A percentile compares a stretch with the other conserved stretches of the same genome.
These are phyloP conservation scores for Drosophila sechellia DNA, from an alignment of 1,140 invertebrate genomes.

Conservation along the genomic window DNA sequence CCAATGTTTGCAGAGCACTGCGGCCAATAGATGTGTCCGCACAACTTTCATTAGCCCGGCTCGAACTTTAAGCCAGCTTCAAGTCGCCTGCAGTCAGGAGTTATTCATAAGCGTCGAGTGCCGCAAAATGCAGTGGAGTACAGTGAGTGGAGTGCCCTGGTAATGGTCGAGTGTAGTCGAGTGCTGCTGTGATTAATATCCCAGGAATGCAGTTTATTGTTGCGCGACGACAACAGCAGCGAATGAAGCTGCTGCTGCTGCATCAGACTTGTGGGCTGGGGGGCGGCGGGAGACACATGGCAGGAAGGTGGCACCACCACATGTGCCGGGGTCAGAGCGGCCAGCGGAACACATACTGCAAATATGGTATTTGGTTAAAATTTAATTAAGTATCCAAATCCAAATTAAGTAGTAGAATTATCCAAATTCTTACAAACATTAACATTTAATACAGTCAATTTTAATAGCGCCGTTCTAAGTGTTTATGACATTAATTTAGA, in stretches of 20 bases:
- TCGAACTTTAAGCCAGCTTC: slow-evolving; percentile 33
- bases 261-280: background rate
- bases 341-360: slow-evolving; percentile 12
- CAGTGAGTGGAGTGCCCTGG: slow-evolving; percentile 9
- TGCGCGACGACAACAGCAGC: slow-evolving; percentile 44
- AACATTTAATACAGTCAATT: no score
- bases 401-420: no score
- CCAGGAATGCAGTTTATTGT: slow-evolving; percentile 78
- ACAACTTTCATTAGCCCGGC: slow-evolving; percentile 35
- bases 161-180: slow-evolving; percentile 9
- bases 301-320: slow-evolving; percentile 22
- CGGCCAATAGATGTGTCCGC: slow-evolving; percentile 1
- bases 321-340: slow-evolving; percentile 25
- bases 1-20: slow-evolving; percentile 18
- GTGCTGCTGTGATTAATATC: slow-evolving; percentile 75
- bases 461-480: no score
- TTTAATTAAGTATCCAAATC: no score
- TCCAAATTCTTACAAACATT: no score
- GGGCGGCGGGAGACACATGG: slow-evolving; percentile 27
- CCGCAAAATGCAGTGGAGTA: slow-evolving; percentile 8
- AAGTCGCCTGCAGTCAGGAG: slow-evolving; percentile 34
- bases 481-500: no score
- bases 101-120: slow-evolving; percentile 40
- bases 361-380: background rate
- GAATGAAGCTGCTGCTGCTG: slow-evolving; percentile 1